Base-by-base conservation (phyloP, 2,797 vertebrate species). In the Bryconaethiops microstoma region DNA sequence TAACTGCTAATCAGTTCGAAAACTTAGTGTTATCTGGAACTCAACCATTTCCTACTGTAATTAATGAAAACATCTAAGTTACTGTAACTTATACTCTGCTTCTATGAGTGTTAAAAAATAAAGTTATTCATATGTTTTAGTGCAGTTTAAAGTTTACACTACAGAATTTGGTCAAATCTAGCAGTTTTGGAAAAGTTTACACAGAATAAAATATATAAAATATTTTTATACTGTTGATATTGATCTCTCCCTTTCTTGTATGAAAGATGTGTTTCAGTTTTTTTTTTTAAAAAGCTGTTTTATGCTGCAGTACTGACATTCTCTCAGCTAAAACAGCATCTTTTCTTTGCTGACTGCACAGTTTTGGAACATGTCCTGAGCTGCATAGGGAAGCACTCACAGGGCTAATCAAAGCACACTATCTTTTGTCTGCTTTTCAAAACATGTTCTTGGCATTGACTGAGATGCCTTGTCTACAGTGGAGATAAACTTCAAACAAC, bases 401-500 rank as follows among this genome's bases (percentile, higher is more conserved):
- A 74, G 86, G 83, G 79, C 83, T 85, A 87, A 79, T 82, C 83
- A 68, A 78, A 79, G 84, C 88, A 87, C 80, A 85, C 80, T 83
- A 60, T 85, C 87, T 89, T 84, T 84, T 54, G 83, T 75, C 87
- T 88, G 85, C 78, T 87, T 88, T 85, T 88, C 59, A 82, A 91
- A 83, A 64, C 78, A 29, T 86, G 87, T 91, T 93, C 90, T 88
- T 92, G 92, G 91, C 92, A 91, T 85, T 82, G 90, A 88, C 74
- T 71, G 84, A 77, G 86, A 80, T 7, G 84, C 84, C 87, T 85
- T 84, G 80, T 87, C 88, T 67, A 80, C 86, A 78, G 83, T 73
- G 74, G 80, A 92, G 91, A 92, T 90, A 92, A 92, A 93, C 90
- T 91, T 93, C 88, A 92, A 92, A 92, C 90, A 87, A 86, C 80